phyloP scores from a whole-genome alignment of 2,888 invertebrate species.

The Coleophora deauratella region DNA sequence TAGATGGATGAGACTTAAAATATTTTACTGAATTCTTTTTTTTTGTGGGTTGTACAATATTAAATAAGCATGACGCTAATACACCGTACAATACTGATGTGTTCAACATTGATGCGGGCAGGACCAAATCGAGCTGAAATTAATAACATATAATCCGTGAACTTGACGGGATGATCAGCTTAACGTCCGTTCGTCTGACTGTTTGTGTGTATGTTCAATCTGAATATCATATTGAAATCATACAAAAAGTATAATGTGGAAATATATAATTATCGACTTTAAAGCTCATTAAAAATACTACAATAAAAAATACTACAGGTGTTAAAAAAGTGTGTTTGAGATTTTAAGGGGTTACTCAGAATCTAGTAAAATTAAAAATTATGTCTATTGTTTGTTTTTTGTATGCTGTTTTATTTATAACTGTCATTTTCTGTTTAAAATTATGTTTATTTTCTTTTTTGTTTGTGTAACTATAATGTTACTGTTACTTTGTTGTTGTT shows the following conservation, averaged over 20 bases:
- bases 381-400: background rate
- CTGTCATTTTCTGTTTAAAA: too few species aligned
- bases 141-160: constrained; percentile 43
- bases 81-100: constrained; percentile 26
- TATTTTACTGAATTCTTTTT: background rate
- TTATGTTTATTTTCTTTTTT: too few species aligned
- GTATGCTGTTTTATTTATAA: too few species aligned
- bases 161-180: constrained; percentile 36
- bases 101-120: constrained; percentile 30
- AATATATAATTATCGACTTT: too few species aligned
- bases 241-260: background rate
- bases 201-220: constrained; percentile 2
- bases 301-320: background rate
- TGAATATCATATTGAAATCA: background rate
- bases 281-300: too few species aligned
- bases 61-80: background rate
- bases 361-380: background rate
- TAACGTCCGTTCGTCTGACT: constrained; percentile 33
- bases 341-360: too few species aligned
- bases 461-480: too few species aligned
- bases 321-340: too few species aligned
- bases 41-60: background rate
- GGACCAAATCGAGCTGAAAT: constrained; percentile 45
- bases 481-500: too few species aligned
- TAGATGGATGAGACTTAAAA: background rate